phyloP scores from a whole-genome alignment of 2,797 vertebrate genomes.

The Petrocephalus sullivani region DNA sequence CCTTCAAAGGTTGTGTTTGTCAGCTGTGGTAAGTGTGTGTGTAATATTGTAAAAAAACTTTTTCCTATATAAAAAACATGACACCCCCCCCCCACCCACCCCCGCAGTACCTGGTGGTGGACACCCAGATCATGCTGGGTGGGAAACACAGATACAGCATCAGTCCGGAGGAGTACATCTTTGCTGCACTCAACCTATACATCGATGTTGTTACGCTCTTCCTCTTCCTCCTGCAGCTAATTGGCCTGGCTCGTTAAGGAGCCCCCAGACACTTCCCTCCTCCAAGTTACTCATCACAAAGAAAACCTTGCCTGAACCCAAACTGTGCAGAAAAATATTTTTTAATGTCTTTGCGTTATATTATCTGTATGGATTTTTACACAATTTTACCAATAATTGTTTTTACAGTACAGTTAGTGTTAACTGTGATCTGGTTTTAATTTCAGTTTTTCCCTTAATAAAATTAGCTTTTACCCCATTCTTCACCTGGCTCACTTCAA shows the following conservation, averaged over 20 bases:
- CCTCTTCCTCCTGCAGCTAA: conserved; percentile 66
- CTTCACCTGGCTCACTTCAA: not conserved
- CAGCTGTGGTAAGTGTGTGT: not conserved
- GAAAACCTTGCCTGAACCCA: not conserved
- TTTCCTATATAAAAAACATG: not conserved
- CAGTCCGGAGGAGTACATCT: conserved; percentile 74
- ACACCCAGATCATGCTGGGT: conserved; percentile 71
- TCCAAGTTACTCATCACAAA: not conserved
- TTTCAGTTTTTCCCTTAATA: not conserved
- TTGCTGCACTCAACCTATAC: conserved; percentile 73
- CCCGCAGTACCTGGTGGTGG: conserved; percentile 71
- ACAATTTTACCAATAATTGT: not conserved
- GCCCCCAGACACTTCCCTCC: not conserved
- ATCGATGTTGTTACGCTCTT: conserved; percentile 70
- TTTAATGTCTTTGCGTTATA: not conserved
- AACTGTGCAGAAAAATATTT: not conserved
- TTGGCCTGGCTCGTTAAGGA: conserved; percentile 51
- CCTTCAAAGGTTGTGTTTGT: not conserved
- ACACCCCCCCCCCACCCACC: not conserved
- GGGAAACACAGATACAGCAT: conserved; percentile 62
- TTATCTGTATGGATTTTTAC: not conserved
- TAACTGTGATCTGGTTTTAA: not conserved
- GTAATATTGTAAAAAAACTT: not conserved
- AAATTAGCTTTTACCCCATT: not conserved
- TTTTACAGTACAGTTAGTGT: not conserved